These are phyloP conservation scores for Neodiprion fabricii DNA, from an alignment of 1,140 invertebrate species.

Conservation along the genomic window DNA sequence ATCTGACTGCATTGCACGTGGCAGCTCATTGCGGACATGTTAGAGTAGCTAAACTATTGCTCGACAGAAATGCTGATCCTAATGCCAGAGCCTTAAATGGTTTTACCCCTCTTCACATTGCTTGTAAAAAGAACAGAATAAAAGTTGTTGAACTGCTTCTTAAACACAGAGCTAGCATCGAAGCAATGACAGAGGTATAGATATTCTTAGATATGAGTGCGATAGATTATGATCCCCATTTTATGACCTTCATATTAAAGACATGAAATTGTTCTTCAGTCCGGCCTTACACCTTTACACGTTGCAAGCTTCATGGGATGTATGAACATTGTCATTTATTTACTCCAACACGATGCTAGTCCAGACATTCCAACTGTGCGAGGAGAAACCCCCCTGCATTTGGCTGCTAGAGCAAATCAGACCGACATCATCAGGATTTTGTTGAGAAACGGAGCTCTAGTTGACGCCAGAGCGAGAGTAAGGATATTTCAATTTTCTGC, in stretches of 20 bases:
- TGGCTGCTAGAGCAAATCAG: conserved; percentile 96
- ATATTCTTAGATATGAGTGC: neutral
- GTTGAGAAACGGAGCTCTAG: conserved; percentile 91
- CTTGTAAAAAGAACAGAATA: conserved; percentile 98
- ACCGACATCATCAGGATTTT: conserved; percentile 96
- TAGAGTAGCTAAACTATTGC: conserved; percentile 90
- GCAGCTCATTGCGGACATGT: conserved; percentile 96
- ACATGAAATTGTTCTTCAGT: conserved; percentile 59
- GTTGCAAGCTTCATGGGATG: conserved; percentile 99
- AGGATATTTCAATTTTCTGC: conserved; percentile 34
- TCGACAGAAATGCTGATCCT: conserved; percentile 94
- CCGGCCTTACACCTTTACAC: conserved; percentile 95
- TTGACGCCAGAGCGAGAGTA: conserved; percentile 91
- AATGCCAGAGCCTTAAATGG: conserved; percentile 97
- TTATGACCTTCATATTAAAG: neutral
- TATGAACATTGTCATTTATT: conserved; percentile 98
- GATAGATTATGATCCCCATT: conserved; percentile 6
- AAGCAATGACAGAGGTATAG: conserved; percentile 82
- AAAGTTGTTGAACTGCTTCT: conserved; percentile 95
- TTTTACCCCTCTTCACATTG: conserved; percentile 98
- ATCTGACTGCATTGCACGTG: conserved; percentile 95
- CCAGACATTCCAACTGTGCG: conserved; percentile 94
- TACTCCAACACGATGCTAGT: conserved; percentile 93
- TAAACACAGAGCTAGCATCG: conserved; percentile 93
- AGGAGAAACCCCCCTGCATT: conserved; percentile 96